These are phyloP conservation scores for Heliconius cydno DNA, from an alignment of 2,888 invertebrate genomes.

Conservation along the genomic window DNA sequence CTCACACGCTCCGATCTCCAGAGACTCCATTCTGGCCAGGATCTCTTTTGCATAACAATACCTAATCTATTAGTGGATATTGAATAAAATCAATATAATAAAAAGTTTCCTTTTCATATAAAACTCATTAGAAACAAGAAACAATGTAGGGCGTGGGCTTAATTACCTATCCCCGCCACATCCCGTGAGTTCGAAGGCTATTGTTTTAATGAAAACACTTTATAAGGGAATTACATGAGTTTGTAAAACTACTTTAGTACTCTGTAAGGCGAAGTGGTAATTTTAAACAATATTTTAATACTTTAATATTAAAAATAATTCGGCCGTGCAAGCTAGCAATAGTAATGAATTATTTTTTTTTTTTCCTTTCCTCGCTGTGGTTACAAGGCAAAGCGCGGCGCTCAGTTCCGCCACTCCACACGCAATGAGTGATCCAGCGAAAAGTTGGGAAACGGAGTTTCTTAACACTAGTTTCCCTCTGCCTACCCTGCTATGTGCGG, in stretches of 20 bases:
- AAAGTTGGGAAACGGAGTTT: background rate
- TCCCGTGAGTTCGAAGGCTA: conserved; percentile 28
- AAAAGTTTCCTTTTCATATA: conserved; percentile 5
- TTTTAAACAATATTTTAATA: background rate
- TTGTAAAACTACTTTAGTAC: conserved; percentile 4
- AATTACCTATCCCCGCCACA: conserved; percentile 25
- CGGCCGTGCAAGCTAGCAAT: too few species aligned
- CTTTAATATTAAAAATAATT: background rate
- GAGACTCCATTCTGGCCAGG: too few species aligned
- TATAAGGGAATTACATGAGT: conserved; percentile 7
- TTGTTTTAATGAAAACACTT: conserved; percentile 20
- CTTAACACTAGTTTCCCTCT: too few species aligned
- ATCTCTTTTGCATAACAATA: background rate
- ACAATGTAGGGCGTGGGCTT: conserved; percentile 8
- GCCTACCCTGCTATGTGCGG: too few species aligned
- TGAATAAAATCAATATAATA: conserved; percentile 11
- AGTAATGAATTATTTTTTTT: background rate
- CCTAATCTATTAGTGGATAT: conserved; percentile 2
- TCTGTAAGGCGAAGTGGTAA: background rate
- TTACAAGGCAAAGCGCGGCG: too few species aligned
- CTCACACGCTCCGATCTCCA: too few species aligned
- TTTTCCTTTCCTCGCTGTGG: background rate
- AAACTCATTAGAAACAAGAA: conserved; percentile 26
- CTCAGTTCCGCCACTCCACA: too few species aligned
- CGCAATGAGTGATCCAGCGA: background rate